A percentile compares a stretch with the other conserved stretches of the same genome.
These are phyloP conservation scores for Columba livia DNA, from an alignment of 2,113 vertebrate species.

Conservation along the genomic window DNA sequence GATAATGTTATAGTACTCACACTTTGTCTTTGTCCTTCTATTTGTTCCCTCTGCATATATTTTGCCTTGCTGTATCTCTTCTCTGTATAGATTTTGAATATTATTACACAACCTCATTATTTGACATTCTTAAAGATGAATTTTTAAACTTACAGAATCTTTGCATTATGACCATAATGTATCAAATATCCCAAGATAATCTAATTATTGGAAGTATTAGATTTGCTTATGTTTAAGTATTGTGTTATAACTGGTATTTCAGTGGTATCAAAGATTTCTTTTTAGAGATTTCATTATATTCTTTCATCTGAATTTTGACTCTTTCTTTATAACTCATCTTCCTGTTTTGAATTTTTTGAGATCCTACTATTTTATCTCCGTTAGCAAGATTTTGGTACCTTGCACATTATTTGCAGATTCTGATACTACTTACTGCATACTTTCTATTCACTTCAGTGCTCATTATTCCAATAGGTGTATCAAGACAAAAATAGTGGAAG, in stretches of 20 bases:
- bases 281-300: not conserved
- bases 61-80: not conserved
- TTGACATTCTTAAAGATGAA: not conserved
- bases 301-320: not conserved
- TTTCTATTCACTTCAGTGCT: not conserved
- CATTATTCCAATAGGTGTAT: not conserved
- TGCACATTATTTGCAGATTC: not conserved
- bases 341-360: not conserved
- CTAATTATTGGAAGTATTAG: not conserved
- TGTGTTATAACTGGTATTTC: not conserved
- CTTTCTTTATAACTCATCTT: not conserved
- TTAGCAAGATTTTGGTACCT: not conserved
- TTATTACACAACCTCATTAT: not conserved
- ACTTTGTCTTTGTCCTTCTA: not conserved
- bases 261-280: not conserved
- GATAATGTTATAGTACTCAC: not conserved
- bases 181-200: not conserved
- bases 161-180: not conserved
- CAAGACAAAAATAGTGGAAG: not conserved
- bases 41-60: not conserved
- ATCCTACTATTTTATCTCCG: not conserved
- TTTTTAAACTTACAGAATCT: not conserved
- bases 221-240: not conserved
- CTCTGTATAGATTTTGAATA: not conserved
- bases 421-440: not conserved